A percentile compares a stretch with the other conserved stretches of the same genome.
phyloP scores from a whole-genome alignment of 2,888 invertebrate species.

The Acanthosepion lycidas region DNA sequence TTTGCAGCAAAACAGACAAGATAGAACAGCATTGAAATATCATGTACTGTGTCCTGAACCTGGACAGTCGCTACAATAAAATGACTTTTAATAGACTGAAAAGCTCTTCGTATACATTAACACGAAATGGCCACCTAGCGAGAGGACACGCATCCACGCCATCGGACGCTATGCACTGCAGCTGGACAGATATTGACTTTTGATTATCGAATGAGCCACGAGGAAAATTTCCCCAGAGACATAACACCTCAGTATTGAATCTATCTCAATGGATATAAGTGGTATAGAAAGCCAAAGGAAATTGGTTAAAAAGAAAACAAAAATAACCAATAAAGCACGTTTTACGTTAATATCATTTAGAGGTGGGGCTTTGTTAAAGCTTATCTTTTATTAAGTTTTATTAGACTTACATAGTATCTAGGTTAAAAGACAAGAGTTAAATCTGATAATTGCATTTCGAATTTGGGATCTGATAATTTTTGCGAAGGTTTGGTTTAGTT shows the following conservation, averaged over 20 bases:
- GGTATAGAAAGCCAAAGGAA: no score
- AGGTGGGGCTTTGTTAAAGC: no score
- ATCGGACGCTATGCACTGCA: background rate
- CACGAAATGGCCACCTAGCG: background rate
- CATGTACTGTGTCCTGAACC: background rate
- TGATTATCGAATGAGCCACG: background rate
- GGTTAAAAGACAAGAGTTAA: no score
- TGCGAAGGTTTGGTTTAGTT: no score
- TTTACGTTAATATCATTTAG: no score
- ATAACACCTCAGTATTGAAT: background rate
- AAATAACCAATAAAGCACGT: no score
- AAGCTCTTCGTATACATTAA: background rate
- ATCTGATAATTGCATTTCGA: no score
- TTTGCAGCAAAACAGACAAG: background rate
- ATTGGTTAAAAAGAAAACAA: no score
- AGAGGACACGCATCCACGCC: background rate
- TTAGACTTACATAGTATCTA: no score
- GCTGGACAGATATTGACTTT: background rate
- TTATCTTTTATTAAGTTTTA: no score
- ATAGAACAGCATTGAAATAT: no score
- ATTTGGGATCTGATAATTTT: no score
- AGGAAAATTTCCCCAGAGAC: background rate
- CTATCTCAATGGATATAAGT: background rate
- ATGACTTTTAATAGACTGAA: background rate
- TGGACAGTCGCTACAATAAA: background rate